A percentile compares a stretch with the other conserved stretches of the same genome.
Evolutionary conservation across 2,888 invertebrate species (phyloP).

Genomic region (Limnephilus marmoratus): DNA sequence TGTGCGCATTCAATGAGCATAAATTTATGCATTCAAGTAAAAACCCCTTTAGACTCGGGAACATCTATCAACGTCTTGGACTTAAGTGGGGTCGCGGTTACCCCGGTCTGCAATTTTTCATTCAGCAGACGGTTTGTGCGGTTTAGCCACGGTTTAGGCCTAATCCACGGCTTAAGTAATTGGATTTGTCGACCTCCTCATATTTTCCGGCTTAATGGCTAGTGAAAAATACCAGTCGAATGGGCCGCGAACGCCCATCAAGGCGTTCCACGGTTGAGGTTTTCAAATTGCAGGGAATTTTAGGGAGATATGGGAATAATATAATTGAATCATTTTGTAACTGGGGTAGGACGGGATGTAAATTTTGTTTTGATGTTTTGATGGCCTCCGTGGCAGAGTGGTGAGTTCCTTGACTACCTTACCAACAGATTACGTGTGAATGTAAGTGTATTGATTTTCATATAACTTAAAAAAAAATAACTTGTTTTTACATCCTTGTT

Average conservation of each 20-base stretch:
- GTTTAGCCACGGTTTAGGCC: constrained; percentile 38
- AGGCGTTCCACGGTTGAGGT: constrained; percentile 2
- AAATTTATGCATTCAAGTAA: constrained; percentile 13
- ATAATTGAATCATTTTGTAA: constrained; percentile 8
- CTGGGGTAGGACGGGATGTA: background rate
- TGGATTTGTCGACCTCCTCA: constrained; percentile 56
- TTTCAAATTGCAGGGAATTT: background rate
- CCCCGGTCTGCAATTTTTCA: constrained; percentile 39
- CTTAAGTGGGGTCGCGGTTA: constrained; percentile 17
- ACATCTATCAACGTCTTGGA: constrained; percentile 40
- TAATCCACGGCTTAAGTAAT: constrained; percentile 60
- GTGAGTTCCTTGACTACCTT: background rate
- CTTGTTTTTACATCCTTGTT: too few relatives aligned
- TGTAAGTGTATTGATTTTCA: too few relatives aligned
- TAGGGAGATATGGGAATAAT: background rate
- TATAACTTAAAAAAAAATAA: too few relatives aligned
- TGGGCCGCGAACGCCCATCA: background rate
- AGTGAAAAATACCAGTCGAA: constrained; percentile 19
- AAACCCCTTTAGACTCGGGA: background rate
- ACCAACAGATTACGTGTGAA: background rate
- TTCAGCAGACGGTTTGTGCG: background rate
- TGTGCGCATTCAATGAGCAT: constrained; percentile 18
- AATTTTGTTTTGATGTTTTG: background rate
- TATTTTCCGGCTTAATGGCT: constrained; percentile 51
- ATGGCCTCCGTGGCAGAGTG: background rate